Evolutionary conservation across 2,888 invertebrate species (phyloP).

Genomic region (Acrobasis repandana): DNA sequence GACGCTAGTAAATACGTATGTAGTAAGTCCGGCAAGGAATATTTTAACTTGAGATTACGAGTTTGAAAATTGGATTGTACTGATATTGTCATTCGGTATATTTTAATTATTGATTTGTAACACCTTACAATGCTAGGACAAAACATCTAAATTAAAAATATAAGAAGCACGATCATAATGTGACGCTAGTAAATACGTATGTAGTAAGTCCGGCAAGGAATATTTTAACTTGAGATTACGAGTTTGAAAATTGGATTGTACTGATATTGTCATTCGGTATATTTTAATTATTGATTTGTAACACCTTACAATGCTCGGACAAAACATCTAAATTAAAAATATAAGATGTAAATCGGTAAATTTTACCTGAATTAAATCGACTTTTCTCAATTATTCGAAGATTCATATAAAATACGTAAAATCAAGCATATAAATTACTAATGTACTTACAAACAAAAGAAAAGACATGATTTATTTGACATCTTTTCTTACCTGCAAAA

Average conservation of each 20-base stretch:
- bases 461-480: not conserved
- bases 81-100: too few species aligned
- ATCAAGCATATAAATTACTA: not conserved
- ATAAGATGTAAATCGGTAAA: too few species aligned
- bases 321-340: too few species aligned
- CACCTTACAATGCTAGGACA: too few species aligned
- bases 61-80: too few species aligned
- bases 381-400: not conserved
- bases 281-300: too few species aligned
- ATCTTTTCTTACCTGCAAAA: not conserved
- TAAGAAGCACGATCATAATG: slow-evolving; percentile 29
- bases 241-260: too few species aligned
- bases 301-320: too few species aligned
- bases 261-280: too few species aligned
- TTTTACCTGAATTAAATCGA: too few species aligned
- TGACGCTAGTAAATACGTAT: slow-evolving; percentile 34
- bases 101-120: too few species aligned
- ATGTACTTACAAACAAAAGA: not conserved
- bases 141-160: too few species aligned
- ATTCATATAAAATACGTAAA: not conserved
- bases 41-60: not conserved
- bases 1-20: slow-evolving; percentile 33
- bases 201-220: not conserved
- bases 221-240: not conserved
- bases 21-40: not conserved